These are phyloP conservation scores for Notospermus geniculatus DNA, from an alignment of 1,140 invertebrate species.

Conservation along the genomic window DNA sequence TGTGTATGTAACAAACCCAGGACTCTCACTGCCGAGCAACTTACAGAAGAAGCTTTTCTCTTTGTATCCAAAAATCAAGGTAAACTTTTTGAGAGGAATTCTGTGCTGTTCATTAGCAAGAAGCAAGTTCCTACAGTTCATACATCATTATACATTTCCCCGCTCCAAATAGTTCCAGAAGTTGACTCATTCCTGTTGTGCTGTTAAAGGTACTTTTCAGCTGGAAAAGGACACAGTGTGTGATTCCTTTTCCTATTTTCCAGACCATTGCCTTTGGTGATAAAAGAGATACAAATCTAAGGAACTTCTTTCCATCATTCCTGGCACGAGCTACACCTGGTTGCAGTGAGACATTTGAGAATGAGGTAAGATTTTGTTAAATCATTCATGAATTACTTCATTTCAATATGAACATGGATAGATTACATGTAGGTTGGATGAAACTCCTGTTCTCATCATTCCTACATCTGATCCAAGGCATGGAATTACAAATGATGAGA, in stretches of 20 bases:
- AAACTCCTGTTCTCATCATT: neutral
- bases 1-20: conserved; percentile 33
- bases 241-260: too few species aligned
- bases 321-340: conserved; percentile 33
- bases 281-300: conserved; percentile 31
- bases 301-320: conserved; percentile 52
- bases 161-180: too few species aligned
- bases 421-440: neutral
- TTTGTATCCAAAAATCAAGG: conserved; percentile 53
- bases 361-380: conserved; percentile 35
- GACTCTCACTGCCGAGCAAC: conserved; percentile 33
- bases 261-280: conserved; percentile 47
- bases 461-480: too few species aligned
- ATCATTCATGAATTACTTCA: too few species aligned
- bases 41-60: conserved; percentile 40
- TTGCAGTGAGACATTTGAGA: conserved; percentile 30
- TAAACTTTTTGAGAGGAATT: too few species aligned
- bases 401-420: too few species aligned
- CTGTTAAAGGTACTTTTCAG: too few species aligned
- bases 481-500: neutral
- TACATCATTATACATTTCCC: too few species aligned
- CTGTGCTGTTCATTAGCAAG: too few species aligned
- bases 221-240: too few species aligned
- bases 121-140: too few species aligned
- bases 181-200: too few species aligned